These are phyloP conservation scores for Battus philenor DNA, from an alignment of 1,140 invertebrate genomes.

Conservation along the genomic window DNA sequence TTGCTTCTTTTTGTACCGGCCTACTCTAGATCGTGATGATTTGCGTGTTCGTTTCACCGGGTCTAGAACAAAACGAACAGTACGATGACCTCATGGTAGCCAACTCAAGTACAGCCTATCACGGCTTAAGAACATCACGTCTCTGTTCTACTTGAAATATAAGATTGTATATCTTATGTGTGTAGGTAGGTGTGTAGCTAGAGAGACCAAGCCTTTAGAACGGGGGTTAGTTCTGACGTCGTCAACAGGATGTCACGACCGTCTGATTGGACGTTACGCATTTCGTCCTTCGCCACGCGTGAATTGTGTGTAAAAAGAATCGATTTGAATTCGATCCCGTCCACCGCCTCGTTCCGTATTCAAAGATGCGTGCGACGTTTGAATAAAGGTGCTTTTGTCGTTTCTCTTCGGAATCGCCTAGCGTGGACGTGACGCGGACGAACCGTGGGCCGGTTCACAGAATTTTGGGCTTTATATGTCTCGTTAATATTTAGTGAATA, in stretches of 20 bases:
- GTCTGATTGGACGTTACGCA: slow-evolving; percentile 39
- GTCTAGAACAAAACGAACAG: slow-evolving; percentile 6
- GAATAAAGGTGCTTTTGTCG: slow-evolving; percentile 65
- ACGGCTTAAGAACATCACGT: too few species aligned
- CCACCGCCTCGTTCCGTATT: slow-evolving; percentile 46
- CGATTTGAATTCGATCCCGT: slow-evolving; percentile 58
- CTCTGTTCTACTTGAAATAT: too few species aligned
- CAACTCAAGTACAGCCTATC: too few species aligned
- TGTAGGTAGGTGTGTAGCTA: too few species aligned
- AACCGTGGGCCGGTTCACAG: slow-evolving; percentile 15
- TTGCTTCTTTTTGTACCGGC: slow-evolving; percentile 1
- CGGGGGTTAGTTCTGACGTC: slow-evolving; percentile 15
- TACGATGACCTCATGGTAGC: too few species aligned
- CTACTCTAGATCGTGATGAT: too few species aligned
- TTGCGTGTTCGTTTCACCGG: not conserved
- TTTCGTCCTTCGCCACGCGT: slow-evolving; percentile 55
- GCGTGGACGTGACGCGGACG: slow-evolving; percentile 54
- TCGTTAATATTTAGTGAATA: slow-evolving; percentile 8
- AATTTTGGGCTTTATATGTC: slow-evolving; percentile 14
- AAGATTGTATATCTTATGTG: too few species aligned
- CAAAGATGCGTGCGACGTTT: slow-evolving; percentile 38
- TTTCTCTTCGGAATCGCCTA: slow-evolving; percentile 53
- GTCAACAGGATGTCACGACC: slow-evolving; percentile 51
- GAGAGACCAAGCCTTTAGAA: too few species aligned
- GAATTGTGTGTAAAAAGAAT: slow-evolving; percentile 38